Conservation (phyloP, 1,140 invertebrate genomes). For the Panagrolaimus sp. region DNA sequence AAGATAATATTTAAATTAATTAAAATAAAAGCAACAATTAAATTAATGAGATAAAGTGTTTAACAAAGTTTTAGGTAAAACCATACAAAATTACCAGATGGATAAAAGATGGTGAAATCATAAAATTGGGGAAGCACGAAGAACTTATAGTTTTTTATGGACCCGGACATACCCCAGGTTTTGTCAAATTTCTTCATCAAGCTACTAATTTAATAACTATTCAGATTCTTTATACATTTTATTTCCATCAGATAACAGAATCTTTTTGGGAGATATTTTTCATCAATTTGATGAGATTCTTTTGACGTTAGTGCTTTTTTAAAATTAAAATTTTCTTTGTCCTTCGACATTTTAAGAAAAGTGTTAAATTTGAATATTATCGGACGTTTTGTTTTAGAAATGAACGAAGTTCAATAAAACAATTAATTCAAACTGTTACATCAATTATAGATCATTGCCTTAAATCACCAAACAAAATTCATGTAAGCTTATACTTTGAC, state of each 20-base stretch:
- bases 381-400: constrained; percentile 28
- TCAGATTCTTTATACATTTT: constrained; percentile 31
- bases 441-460: constrained; percentile 20
- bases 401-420: constrained; percentile 31
- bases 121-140: constrained; percentile 30
- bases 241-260: constrained; percentile 33
- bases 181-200: too few species aligned
- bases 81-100: constrained; percentile 45
- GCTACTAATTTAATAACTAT: too few species aligned
- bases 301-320: constrained; percentile 33
- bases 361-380: too few species aligned
- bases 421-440: constrained; percentile 29
- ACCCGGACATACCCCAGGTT: constrained; percentile 37
- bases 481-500: not conserved
- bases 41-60: too few species aligned
- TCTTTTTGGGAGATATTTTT: constrained; percentile 42
- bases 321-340: too few species aligned
- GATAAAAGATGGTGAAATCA: constrained; percentile 35
- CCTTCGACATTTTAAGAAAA: too few species aligned
- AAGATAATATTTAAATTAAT: too few species aligned
- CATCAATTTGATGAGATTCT: constrained; percentile 43
- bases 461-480: not conserved
- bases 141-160: constrained; percentile 23
- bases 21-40: too few species aligned
- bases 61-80: constrained; percentile 35